Percentiles rank a stretch among this genome's conserved stretches.
phyloP scores from a whole-genome alignment of 2,797 vertebrate genomes.

The Neosilurus hyrtlii region DNA sequence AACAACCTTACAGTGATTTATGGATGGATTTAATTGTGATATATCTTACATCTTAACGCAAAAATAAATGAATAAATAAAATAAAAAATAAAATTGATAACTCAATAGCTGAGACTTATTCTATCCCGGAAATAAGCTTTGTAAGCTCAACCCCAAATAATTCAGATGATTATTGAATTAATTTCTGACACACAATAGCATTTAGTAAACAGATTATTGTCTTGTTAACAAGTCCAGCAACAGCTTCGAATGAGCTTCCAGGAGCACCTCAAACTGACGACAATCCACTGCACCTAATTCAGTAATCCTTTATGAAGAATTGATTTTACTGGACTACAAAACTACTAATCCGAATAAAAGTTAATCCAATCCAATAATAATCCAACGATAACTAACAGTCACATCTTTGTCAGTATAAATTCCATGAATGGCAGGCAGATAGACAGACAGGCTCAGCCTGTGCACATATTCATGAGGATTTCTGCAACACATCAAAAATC shows the following conservation, averaged over 20 bases:
- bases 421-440: neutral
- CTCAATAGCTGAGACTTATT: neutral
- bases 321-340: neutral
- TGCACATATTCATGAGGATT: neutral
- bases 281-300: neutral
- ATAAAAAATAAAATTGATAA: no score
- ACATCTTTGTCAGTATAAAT: conserved; percentile 4
- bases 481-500: neutral
- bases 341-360: no score
- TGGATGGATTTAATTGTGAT: neutral
- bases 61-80: neutral
- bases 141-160: no score
- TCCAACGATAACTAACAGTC: neutral
- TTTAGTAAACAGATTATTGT: neutral
- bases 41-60: neutral
- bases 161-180: no score
- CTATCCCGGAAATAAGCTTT: no score
- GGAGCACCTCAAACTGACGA: neutral
- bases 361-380: neutral
- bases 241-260: neutral
- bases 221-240: neutral
- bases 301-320: conserved; percentile 13
- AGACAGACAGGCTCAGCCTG: neutral
- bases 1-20: no score
- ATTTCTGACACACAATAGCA: neutral